Evolutionary conservation across 2,888 invertebrate species (phyloP).

Genomic region (Drosophila hamatofila): DNA sequence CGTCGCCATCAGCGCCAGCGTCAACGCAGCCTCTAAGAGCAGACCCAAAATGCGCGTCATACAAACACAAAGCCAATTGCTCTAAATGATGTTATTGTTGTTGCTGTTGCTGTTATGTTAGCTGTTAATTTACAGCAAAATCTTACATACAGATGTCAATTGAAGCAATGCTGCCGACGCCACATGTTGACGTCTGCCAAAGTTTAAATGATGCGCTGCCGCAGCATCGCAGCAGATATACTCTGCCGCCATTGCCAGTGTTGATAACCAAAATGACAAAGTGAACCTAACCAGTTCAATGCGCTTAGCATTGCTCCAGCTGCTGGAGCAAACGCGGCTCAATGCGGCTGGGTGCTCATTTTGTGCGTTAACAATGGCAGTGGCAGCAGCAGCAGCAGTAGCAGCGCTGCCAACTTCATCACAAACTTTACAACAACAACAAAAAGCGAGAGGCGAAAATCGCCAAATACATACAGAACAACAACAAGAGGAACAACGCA

Average conservation of each 20-base stretch:
- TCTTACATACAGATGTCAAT: constrained; percentile 40
- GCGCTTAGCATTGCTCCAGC: constrained; percentile 66
- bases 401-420: constrained; percentile 37
- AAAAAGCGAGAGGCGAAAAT: constrained; percentile 46
- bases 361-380: constrained; percentile 17
- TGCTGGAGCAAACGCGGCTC: not conserved
- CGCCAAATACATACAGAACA: constrained; percentile 51
- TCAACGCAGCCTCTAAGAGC: not conserved
- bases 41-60: constrained; percentile 1
- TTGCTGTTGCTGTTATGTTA: constrained; percentile 11
- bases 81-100: constrained; percentile 2
- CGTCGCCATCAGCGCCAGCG: not conserved
- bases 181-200: constrained; percentile 22
- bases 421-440: constrained; percentile 35
- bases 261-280: constrained; percentile 68
- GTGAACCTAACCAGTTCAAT: constrained; percentile 72
- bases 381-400: not conserved
- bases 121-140: constrained; percentile 14
- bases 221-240: constrained; percentile 17
- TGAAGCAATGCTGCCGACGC: constrained; percentile 38
- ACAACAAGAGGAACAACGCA: constrained; percentile 8
- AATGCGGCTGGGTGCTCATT: constrained; percentile 17
- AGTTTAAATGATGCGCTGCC: constrained; percentile 41
- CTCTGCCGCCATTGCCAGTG: constrained; percentile 47
- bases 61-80: constrained; percentile 22